These are phyloP conservation scores for Danio albolineatus DNA, from an alignment of 2,797 vertebrate species.

Conservation along the genomic window DNA sequence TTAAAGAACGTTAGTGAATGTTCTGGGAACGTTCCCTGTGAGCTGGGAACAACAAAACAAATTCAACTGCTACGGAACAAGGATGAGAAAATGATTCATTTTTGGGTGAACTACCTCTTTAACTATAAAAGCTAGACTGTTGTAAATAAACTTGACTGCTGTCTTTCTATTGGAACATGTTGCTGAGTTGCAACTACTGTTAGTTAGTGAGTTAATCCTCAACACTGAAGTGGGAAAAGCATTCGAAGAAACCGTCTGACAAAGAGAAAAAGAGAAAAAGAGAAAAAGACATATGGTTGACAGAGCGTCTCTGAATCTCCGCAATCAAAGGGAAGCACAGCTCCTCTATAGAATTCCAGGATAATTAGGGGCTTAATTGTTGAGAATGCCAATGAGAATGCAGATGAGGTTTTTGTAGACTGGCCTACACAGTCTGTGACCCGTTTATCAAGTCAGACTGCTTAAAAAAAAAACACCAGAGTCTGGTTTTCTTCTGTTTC, in stretches of 20 bases:
- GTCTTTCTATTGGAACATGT: not conserved
- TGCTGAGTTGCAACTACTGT: not conserved
- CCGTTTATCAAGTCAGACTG: conserved; percentile 53
- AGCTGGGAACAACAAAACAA: no score
- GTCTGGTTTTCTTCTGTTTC: conserved; percentile 33
- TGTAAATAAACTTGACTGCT: not conserved
- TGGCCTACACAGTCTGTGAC: conserved; percentile 37
- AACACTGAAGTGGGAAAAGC: not conserved
- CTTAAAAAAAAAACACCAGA: conserved; percentile 18
- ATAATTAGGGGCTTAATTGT: conserved; percentile 66
- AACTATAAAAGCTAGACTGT: not conserved
- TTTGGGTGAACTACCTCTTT: no score
- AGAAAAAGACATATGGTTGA: conserved; percentile 47
- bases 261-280: conserved; percentile 21
- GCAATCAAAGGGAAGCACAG: conserved; percentile 53
- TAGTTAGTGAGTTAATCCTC: not conserved
- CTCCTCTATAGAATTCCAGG: conserved; percentile 54
- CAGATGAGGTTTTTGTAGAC: conserved; percentile 52
- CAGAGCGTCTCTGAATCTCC: conserved; percentile 42
- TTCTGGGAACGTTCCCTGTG: no score
- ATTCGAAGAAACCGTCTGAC: not conserved
- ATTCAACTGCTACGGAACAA: no score
- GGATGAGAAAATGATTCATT: no score
- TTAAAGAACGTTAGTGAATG: no score
- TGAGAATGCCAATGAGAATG: conserved; percentile 58